phyloP scores from a whole-genome alignment of 1,140 invertebrate species.

The Leptinotarsa defecta region DNA sequence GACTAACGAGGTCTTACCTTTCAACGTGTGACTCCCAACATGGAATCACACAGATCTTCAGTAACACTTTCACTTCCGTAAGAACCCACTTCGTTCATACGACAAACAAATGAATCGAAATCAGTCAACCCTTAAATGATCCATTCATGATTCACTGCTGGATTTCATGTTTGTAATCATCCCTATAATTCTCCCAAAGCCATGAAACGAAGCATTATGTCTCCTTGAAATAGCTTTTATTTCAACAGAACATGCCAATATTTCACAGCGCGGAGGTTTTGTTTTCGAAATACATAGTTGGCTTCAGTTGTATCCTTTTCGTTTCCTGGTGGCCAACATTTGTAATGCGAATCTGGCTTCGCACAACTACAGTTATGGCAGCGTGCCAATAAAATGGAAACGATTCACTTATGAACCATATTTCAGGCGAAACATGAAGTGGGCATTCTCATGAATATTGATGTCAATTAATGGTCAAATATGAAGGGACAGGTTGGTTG shows the following conservation, averaged over 20 bases:
- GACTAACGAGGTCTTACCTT: too few relatives aligned
- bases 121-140: not conserved
- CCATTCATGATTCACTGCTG: not conserved
- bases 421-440: not conserved
- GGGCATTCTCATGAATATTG: not conserved
- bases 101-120: too few relatives aligned
- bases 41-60: too few relatives aligned
- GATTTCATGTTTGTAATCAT: not conserved
- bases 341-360: not conserved
- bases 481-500: not conserved
- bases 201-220: not conserved
- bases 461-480: not conserved
- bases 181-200: not conserved
- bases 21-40: too few relatives aligned
- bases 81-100: too few relatives aligned
- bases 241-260: slow-evolving; percentile 1
- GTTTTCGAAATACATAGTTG: not conserved
- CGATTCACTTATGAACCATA: not conserved
- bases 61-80: too few relatives aligned
- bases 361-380: slow-evolving; percentile 1
- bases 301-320: not conserved
- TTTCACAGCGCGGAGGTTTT: not conserved
- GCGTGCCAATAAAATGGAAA: not conserved
- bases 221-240: not conserved
- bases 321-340: not conserved